These are phyloP conservation scores for Zoanthus gigantus DNA, from an alignment of 92 coral and sea anemone genomes.

Conservation along the genomic window DNA sequence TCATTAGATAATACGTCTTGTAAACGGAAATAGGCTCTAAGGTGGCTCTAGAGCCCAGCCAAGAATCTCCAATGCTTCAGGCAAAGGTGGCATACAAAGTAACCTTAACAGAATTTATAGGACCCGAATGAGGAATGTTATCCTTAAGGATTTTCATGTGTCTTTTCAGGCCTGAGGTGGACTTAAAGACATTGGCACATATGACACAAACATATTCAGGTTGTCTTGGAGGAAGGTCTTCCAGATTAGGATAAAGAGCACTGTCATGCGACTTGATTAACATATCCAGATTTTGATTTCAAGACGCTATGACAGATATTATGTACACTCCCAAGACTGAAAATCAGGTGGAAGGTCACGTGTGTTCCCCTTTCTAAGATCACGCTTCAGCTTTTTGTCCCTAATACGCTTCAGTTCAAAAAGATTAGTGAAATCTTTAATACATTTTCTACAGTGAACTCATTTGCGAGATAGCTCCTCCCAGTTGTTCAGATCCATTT, in stretches of 20 bases:
- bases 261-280: neutral
- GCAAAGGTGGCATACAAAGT: too few species aligned
- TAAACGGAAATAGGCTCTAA: neutral
- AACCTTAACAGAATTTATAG: too few species aligned
- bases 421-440: neutral
- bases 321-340: neutral
- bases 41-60: too few species aligned
- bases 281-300: slow-evolving; percentile 1
- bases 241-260: neutral
- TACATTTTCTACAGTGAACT: neutral
- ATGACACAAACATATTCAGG: too few species aligned
- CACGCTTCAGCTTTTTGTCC: slow-evolving; percentile 10
- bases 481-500: neutral
- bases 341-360: neutral
- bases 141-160: too few species aligned
- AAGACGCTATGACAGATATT: neutral
- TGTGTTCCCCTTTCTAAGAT: slow-evolving; percentile 13
- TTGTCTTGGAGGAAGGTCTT: neutral
- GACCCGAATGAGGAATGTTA: too few species aligned
- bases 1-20: neutral
- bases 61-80: too few species aligned
- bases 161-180: too few species aligned
- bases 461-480: neutral
- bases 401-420: neutral
- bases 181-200: too few species aligned